These are phyloP conservation scores for Tauraco erythrolophus DNA, from an alignment of 2,113 vertebrate genomes.

Conservation along the genomic window DNA sequence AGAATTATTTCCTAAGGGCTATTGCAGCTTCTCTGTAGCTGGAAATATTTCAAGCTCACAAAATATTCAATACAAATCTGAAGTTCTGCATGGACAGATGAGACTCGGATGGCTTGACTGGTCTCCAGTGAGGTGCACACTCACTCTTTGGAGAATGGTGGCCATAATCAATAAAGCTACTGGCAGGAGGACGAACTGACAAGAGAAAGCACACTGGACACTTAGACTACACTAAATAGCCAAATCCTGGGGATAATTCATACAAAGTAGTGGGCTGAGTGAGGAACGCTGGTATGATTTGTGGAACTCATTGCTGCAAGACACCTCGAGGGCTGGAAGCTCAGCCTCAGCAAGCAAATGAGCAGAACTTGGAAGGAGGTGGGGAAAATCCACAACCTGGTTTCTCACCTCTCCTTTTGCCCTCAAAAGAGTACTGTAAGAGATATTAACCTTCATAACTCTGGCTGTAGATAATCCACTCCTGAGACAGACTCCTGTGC, in stretches of 20 bases:
- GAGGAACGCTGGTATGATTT: not conserved
- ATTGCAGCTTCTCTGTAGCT: not conserved
- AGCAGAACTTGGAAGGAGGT: not conserved
- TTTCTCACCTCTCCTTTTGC: not conserved
- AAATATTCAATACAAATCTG: not conserved
- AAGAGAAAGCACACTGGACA: not conserved
- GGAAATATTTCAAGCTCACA: not conserved
- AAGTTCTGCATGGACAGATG: not conserved
- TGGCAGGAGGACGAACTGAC: not conserved
- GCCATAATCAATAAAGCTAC: not conserved
- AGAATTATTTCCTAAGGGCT: not conserved
- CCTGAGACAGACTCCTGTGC: not conserved
- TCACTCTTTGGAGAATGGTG: not conserved
- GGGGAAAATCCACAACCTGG: not conserved
- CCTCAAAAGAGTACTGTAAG: not conserved
- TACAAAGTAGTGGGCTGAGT: not conserved
- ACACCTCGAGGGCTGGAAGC: accelerated
- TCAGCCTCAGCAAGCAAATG: not conserved
- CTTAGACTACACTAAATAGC: not conserved
- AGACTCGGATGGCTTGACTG: accelerated
- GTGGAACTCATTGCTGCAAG: not conserved
- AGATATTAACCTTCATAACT: not conserved
- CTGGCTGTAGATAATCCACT: not conserved
- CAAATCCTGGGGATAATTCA: not conserved
- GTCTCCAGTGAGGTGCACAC: not conserved